phyloP scores from a whole-genome alignment of 2,113 vertebrate species.

The Mellivora capensis region DNA sequence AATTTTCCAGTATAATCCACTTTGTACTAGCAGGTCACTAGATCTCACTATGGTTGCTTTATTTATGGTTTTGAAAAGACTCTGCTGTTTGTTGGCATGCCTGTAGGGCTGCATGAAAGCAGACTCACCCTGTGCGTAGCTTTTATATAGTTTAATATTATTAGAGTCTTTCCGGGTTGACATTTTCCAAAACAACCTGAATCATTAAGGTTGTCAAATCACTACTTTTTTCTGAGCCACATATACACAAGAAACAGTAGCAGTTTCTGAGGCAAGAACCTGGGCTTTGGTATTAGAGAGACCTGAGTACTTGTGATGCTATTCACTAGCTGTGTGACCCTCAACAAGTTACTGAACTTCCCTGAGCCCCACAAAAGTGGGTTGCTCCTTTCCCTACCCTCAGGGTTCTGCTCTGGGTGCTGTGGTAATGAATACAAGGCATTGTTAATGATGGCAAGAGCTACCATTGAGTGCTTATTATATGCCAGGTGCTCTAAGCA shows the following conservation, averaged over 20 bases:
- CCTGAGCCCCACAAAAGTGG: not conserved
- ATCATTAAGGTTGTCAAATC: not conserved
- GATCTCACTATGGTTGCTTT: not conserved
- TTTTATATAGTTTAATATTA: slow-evolving; percentile 42
- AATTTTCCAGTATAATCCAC: not conserved
- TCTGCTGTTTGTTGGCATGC: not conserved
- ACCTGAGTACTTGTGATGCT: not conserved
- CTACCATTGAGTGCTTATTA: not conserved
- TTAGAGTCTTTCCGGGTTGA: not conserved
- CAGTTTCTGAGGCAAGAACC: slow-evolving; percentile 16
- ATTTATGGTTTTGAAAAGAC: not conserved
- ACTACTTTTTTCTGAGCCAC: not conserved
- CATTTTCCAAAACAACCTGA: slow-evolving; percentile 5
- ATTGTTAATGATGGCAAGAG: not conserved
- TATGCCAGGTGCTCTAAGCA: not conserved
- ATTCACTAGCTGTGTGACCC: not conserved
- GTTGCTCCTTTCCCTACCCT: not conserved
- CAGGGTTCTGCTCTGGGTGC: not conserved
- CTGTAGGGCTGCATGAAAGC: not conserved
- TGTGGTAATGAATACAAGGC: not conserved
- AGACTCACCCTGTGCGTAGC: not conserved
- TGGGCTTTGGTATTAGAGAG: not conserved
- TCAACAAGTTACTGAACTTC: slow-evolving; percentile 11
- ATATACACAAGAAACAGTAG: not conserved
- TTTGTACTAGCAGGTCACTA: not conserved